Base-by-base conservation (phyloP, 2,113 vertebrate species). In the Okapia johnstoni region DNA sequence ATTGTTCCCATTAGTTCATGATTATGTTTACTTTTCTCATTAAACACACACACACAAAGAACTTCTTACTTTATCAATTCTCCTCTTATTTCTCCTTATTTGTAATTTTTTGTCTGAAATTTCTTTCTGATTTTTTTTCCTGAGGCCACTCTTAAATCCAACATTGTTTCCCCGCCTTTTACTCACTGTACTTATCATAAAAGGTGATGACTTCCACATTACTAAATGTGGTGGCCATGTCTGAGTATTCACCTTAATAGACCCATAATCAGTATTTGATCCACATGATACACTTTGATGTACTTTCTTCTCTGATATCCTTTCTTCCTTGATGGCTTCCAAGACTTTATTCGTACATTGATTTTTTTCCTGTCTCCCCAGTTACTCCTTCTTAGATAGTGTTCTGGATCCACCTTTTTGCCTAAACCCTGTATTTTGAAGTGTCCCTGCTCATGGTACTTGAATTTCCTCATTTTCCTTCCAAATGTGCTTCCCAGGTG, bases 341-440 rank as follows among this genome's bases (percentile, higher is more conserved):
- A 79, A 50, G 8, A 46, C 3, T 4, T 10, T 4, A 33, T 0
- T 15, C 9, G 25, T 33, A 14, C 23, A 1, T 28, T 43, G 30
- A 6, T 16, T 43, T 90, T 40, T 4, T 26, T 85, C 25, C 16
- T 76, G 1, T 84, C 30, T 81, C 10, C 17, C 14, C 11, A 9
- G 15, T 1, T 17, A 14, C 12, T 88, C 25, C 17, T 76, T 40
- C 30, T 83, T 63, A 43, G 16, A 66, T 60, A 7, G 4, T 50
- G 11, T 52, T 3, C 23, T 40, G 1, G 0, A 50, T 77, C 23
- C 1, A 36, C 3, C 10, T 46, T 80, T 23, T 85, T 43, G 33
- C 3, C 33, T 2, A 88, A 50, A 48, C 10, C 6, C 52, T 57
- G 0, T 48, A 25, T 36, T 80, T 70, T 87, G 13, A 4, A 87